phyloP scores from a whole-genome alignment of 2,797 vertebrate species.

The Gobionotothen gibberifrons region DNA sequence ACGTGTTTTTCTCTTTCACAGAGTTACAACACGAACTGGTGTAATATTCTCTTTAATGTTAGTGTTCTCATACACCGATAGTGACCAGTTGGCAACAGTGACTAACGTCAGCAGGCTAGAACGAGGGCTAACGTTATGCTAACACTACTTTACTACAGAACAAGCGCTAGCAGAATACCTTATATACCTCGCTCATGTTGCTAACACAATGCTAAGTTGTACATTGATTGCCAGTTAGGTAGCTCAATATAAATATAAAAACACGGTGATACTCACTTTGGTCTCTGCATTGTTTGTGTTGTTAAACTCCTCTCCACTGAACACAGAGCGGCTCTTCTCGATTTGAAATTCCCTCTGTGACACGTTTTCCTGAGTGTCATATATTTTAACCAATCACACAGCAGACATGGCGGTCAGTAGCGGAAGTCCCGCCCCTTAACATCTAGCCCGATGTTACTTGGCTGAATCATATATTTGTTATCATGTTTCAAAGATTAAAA shows the following conservation, averaged over 20 bases:
- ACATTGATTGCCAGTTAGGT: rapidly evolving
- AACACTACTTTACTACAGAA: background rate
- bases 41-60: background rate
- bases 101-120: background rate
- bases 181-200: background rate
- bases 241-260: background rate
- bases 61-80: rapidly evolving
- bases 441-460: too few relatives aligned
- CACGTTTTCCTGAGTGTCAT: constrained; percentile 13
- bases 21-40: background rate
- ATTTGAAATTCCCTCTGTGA: constrained; percentile 74
- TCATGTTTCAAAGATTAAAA: too few relatives aligned
- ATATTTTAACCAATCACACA: constrained; percentile 62
- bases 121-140: constrained; percentile 2
- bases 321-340: constrained; percentile 44
- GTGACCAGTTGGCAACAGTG: background rate
- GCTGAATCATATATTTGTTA: too few relatives aligned
- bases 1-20: rapidly evolving
- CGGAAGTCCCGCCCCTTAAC: constrained; percentile 65
- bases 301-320: background rate
- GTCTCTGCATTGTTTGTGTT: constrained; percentile 69
- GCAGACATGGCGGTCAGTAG: rapidly evolving
- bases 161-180: background rate
- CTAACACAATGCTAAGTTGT: background rate
- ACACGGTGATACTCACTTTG: constrained; percentile 50